Percentiles rank a stretch among this genome's conserved stretches.
phyloP scores from a whole-genome alignment of 2,888 invertebrate genomes.

The Parnassius mnemosyne region DNA sequence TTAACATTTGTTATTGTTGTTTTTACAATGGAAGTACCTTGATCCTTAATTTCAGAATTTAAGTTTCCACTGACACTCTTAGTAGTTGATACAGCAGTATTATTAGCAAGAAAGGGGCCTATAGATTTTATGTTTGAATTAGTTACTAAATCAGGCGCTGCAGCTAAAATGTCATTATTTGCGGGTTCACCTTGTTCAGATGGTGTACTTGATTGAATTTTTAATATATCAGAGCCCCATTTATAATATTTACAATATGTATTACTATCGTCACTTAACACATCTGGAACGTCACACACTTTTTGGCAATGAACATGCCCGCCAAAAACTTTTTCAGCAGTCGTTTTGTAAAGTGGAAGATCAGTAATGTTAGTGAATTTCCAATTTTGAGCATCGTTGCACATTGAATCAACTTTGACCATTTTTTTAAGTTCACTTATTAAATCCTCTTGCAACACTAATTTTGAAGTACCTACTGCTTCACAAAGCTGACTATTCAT shows the following conservation, averaged over 20 bases:
- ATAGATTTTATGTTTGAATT: constrained; percentile 14
- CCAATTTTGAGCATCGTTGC: constrained; percentile 57
- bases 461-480: constrained; percentile 39
- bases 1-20: constrained; percentile 12
- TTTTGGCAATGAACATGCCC: constrained; percentile 46
- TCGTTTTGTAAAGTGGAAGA: constrained; percentile 40
- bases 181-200: constrained; percentile 24
- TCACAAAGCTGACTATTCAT: constrained; percentile 61
- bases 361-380: constrained; percentile 44
- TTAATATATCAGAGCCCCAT: constrained; percentile 53
- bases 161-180: constrained; percentile 8
- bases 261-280: constrained; percentile 49
- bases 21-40: constrained; percentile 4
- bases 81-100: constrained; percentile 14
- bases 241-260: constrained; percentile 67
- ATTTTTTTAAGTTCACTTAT: constrained; percentile 39
- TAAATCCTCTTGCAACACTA: constrained; percentile 43
- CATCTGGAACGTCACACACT: constrained; percentile 49
- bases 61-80: constrained; percentile 4
- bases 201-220: constrained; percentile 6
- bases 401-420: constrained; percentile 43
- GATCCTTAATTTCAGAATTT: constrained; percentile 11
- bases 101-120: constrained; percentile 7
- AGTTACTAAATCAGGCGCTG: neutral
- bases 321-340: constrained; percentile 44